A percentile compares a stretch with the other conserved stretches of the same genome.
Evolutionary conservation across 2,888 invertebrate genomes (phyloP).

Genomic region (Dicranocentrus wangi): DNA sequence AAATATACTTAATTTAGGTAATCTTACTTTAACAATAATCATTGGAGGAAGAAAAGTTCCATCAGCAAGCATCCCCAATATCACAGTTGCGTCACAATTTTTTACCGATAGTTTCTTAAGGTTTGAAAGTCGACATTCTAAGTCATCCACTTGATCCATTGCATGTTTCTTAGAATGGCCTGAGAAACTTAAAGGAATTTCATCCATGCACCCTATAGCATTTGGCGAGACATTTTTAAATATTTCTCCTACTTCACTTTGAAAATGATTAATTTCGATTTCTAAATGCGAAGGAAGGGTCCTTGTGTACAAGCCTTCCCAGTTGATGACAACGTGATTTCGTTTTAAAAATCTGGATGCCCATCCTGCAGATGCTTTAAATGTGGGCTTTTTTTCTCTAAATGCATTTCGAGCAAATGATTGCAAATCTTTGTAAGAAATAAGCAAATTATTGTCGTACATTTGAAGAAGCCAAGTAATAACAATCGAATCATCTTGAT

Average conservation of each 20-base stretch:
- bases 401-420: conserved; percentile 69
- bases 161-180: conserved; percentile 30
- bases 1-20: background rate
- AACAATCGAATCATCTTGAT: conserved; percentile 70
- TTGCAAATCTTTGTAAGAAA: conserved; percentile 73
- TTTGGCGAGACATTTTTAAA: conserved; percentile 31
- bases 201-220: conserved; percentile 73
- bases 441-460: conserved; percentile 73
- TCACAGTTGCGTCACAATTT: conserved; percentile 74
- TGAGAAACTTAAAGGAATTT: conserved; percentile 73
- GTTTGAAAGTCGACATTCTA: conserved; percentile 38
- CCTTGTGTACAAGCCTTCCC: conserved; percentile 68
- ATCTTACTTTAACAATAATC: conserved; percentile 73
- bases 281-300: conserved; percentile 72
- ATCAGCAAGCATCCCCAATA: conserved; percentile 73
- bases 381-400: conserved; percentile 59
- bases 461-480: conserved; percentile 73
- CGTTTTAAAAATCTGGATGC: conserved; percentile 73
- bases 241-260: conserved; percentile 47
- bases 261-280: conserved; percentile 69
- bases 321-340: conserved; percentile 73
- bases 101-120: conserved; percentile 71
- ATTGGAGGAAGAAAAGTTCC: conserved; percentile 73
- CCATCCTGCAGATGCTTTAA: conserved; percentile 74
- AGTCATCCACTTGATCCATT: background rate